Base-by-base conservation (phyloP, 1,140 invertebrate species). In the Scaptomyza montana region DNA sequence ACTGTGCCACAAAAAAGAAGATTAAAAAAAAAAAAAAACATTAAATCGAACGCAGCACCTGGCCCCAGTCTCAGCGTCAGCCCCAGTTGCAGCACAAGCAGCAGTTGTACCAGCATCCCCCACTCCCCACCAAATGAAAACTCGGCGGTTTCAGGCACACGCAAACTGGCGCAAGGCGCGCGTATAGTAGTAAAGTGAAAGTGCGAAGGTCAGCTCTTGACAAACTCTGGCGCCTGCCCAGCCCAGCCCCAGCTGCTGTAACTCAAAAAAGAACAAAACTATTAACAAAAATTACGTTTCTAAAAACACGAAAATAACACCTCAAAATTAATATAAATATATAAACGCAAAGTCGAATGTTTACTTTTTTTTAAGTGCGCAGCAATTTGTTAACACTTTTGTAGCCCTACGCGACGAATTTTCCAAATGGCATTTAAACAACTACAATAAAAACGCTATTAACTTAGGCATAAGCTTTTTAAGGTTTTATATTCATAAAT, bases 201-300 rank as follows among this genome's bases (percentile, higher is more conserved):
- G 84, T 87, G 84, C 84, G 84, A 87, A 87, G 84, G 84, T 87
- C 84, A 87, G 84, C 84, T 76, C 79, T 65, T 56, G 68, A 74
- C 55, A 79, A 63, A 63, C 56, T 63, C 68, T 59, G 50, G 61
- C 46, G 67, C 60, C 56, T 47, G 66, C 53, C 59, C 67, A 64
- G 73, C 80, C 85, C 78, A 89, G 85, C 78, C 80, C 69, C 30
- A 80, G 30, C 53, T 57, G 46, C 30, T 55, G 54, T 74, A 74
- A n/a, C 49, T 55, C 49, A 56, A 67, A 67, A 73, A 56, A 33
- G 3, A 64, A 3, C 19, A n/a, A 68, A 72, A 10, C 39, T 43
- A 46, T 54, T 9, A 28, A 43, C 47, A 19, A 61, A 25, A 33
- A 56, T 53, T 39, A 60, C 59, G 46, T 53, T 59, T 28, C 41